A percentile compares a stretch with the other conserved stretches of the same genome.
These are phyloP conservation scores for Seriola aureovittata DNA, from an alignment of 2,113 vertebrate species.

Conservation along the genomic window DNA sequence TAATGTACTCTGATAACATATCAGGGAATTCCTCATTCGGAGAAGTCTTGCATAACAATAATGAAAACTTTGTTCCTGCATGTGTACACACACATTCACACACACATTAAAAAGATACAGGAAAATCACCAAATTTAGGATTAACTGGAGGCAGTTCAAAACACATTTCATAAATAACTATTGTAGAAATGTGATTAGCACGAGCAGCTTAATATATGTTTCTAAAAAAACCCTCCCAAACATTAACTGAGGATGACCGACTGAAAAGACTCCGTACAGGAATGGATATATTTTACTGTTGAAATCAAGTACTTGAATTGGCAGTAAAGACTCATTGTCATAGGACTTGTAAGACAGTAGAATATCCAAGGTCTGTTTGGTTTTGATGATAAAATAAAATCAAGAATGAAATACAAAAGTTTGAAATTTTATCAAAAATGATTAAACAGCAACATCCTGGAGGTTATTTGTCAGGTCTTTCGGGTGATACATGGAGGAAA, in stretches of 20 bases:
- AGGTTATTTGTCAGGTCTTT: neutral
- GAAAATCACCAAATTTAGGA: neutral
- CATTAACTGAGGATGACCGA: neutral
- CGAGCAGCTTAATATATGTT: neutral
- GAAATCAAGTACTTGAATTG: too few species aligned
- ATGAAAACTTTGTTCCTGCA: constrained; percentile 36
- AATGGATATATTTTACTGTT: too few species aligned
- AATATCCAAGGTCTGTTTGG: too few species aligned
- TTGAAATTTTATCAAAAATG: constrained; percentile 7
- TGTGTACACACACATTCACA: neutral
- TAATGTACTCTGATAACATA: constrained; percentile 59
- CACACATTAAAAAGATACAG: neutral
- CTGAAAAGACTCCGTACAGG: too few species aligned
- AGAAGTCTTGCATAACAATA: constrained; percentile 57
- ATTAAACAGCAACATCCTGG: constrained; percentile 27
- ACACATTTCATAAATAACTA: neutral
- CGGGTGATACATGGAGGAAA: constrained; percentile 16
- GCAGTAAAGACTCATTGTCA: too few species aligned
- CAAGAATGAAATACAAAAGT: too few species aligned
- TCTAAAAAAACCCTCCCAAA: neutral
- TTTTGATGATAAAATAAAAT: too few species aligned
- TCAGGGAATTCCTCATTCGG: constrained; percentile 48
- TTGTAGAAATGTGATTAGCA: neutral
- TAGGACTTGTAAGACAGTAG: too few species aligned
- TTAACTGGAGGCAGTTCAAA: neutral